Evolutionary conservation across 2,113 vertebrate genomes (phyloP).

Genomic region (Percopsis transmontana): DNA sequence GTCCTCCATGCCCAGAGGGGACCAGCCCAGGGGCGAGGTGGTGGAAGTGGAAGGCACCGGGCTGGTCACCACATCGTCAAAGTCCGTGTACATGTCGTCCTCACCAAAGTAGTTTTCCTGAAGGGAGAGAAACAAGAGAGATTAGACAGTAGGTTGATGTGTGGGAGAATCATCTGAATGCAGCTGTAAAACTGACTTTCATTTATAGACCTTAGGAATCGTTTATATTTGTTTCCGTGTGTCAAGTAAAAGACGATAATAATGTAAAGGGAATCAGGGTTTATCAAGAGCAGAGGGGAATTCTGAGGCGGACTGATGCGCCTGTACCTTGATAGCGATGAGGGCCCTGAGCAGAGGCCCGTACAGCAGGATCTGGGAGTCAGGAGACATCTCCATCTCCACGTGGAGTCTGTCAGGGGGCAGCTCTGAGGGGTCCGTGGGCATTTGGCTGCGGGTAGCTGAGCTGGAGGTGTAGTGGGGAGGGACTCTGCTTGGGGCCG

Average conservation of each 20-base stretch:
- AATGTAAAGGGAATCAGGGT: background rate
- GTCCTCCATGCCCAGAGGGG: constrained; percentile 87
- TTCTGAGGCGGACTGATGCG: background rate
- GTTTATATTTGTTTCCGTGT: no score
- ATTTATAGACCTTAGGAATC: no score
- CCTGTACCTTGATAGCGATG: constrained; percentile 89
- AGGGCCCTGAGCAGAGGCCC: constrained; percentile 91
- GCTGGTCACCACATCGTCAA: constrained; percentile 90
- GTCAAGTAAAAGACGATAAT: background rate
- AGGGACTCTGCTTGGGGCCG: constrained; percentile 72
- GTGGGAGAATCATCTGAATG: no score
- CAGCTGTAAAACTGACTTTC: no score
- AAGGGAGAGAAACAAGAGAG: background rate
- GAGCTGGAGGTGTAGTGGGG: constrained; percentile 62
- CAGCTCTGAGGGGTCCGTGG: constrained; percentile 89
- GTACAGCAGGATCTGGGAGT: constrained; percentile 93
- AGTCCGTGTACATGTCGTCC: constrained; percentile 98
- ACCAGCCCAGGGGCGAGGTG: constrained; percentile 93
- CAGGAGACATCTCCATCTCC: constrained; percentile 93
- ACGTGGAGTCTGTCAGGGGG: constrained; percentile 92
- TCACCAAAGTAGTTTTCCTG: constrained; percentile 99
- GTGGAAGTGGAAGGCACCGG: constrained; percentile 89
- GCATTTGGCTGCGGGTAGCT: constrained; percentile 62
- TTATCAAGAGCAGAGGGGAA: no score
- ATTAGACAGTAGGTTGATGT: background rate